A percentile compares a stretch with the other conserved stretches of the same genome.
phyloP scores from a whole-genome alignment of 2,888 invertebrate genomes.

The Papilio demoleus region DNA sequence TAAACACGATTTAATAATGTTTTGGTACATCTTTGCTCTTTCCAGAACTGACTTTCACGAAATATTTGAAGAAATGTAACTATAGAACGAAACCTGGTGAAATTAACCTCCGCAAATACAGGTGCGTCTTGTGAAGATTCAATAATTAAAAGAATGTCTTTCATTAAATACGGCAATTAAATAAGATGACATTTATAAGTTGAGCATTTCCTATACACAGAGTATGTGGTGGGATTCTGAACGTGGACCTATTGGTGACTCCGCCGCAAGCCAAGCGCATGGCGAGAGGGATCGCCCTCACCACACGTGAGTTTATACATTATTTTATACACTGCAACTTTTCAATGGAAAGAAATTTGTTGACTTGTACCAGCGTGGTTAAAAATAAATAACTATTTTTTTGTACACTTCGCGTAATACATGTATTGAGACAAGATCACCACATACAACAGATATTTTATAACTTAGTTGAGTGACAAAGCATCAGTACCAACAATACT shows the following conservation, averaged over 20 bases:
- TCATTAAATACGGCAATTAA: background rate
- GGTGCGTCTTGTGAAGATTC: too few relatives aligned
- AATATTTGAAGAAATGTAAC: slow-evolving; percentile 66
- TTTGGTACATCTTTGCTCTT: slow-evolving; percentile 40
- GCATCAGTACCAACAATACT: too few relatives aligned
- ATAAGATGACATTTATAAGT: background rate
- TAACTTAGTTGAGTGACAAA: too few relatives aligned
- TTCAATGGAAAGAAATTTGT: too few relatives aligned
- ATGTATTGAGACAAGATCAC: too few relatives aligned
- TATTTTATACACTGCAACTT: background rate
- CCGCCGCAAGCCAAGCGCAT: slow-evolving; percentile 90
- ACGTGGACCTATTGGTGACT: slow-evolving; percentile 88
- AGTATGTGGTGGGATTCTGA: slow-evolving; percentile 89
- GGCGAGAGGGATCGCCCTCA: slow-evolving; percentile 74
- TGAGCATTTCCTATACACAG: slow-evolving; percentile 61
- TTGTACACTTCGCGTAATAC: too few relatives aligned
- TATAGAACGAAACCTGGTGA: slow-evolving; percentile 79
- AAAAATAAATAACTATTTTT: too few relatives aligned
- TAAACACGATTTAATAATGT: too few relatives aligned
- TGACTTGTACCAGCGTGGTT: too few relatives aligned
- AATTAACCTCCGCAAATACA: slow-evolving; percentile 89
- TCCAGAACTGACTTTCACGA: slow-evolving; percentile 74
- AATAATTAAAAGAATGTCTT: too few relatives aligned
- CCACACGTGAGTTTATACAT: slow-evolving; percentile 81
- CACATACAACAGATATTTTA: too few relatives aligned